These are phyloP conservation scores for Megalopta genalis DNA, from an alignment of 1,140 invertebrate genomes.

Conservation along the genomic window DNA sequence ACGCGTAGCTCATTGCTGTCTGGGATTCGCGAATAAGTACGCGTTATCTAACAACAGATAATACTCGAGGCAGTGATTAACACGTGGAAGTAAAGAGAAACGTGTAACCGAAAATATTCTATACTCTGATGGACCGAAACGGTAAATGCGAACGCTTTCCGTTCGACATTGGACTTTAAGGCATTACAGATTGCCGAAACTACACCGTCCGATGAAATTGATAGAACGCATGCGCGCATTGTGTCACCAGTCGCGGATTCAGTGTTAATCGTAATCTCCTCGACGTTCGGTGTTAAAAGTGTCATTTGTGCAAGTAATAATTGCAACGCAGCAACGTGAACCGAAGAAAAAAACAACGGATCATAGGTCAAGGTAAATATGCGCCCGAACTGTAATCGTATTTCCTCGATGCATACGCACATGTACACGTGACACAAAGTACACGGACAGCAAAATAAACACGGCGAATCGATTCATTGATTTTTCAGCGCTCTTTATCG, in stretches of 20 bases:
- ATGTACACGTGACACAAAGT: not conserved
- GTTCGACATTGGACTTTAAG: too few species aligned
- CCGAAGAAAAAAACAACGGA: not conserved
- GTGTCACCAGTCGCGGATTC: slow-evolving; percentile 23
- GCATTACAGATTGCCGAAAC: not conserved
- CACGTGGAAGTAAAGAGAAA: not conserved
- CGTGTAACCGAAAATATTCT: slow-evolving; percentile 10
- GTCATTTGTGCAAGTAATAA: not conserved
- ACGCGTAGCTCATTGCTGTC: not conserved
- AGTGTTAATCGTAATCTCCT: slow-evolving; percentile 7
- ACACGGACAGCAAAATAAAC: not conserved
- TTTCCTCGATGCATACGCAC: not conserved
- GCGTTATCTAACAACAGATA: not conserved
- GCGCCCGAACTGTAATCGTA: not conserved
- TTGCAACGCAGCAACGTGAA: not conserved
- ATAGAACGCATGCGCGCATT: slow-evolving; percentile 37
- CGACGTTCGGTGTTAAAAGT: not conserved
- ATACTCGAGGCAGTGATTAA: not conserved
- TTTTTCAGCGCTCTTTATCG: not conserved
- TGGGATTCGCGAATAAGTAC: not conserved
- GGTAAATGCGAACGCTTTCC: too few species aligned
- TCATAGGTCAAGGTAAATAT: not conserved
- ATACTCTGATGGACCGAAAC: not conserved
- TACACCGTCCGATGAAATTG: not conserved
- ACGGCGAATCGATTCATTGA: not conserved